Conservation (phyloP, 1,140 invertebrate species). For the Potamilus streckersoni region DNA sequence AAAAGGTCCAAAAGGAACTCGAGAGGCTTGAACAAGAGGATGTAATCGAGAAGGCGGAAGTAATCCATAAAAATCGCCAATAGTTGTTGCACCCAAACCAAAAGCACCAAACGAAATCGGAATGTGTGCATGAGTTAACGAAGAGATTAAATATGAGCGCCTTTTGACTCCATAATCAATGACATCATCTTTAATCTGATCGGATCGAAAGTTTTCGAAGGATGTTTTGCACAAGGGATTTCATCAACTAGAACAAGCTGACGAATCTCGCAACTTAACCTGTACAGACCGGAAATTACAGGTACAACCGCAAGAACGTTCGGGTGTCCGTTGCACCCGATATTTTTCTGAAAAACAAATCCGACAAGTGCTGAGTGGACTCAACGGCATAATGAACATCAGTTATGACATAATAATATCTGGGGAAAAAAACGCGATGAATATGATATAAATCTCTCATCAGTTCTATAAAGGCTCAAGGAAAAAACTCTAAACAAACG, state of each 20-base stretch:
- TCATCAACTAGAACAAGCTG: constrained; percentile 43
- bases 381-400: constrained; percentile 19
- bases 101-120: constrained; percentile 15
- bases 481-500: constrained; percentile 21
- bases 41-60: constrained; percentile 42
- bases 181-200: constrained; percentile 36
- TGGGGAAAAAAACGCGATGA: constrained; percentile 7
- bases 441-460: constrained; percentile 13
- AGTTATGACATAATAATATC: constrained; percentile 25
- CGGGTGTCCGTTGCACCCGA: constrained; percentile 22
- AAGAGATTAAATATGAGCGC: constrained; percentile 22
- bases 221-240: constrained; percentile 36
- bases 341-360: constrained; percentile 28
- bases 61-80: constrained; percentile 46
- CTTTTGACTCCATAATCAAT: constrained; percentile 36
- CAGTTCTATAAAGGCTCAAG: constrained; percentile 7
- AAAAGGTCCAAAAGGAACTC: constrained; percentile 22
- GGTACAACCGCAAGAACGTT: constrained; percentile 25
- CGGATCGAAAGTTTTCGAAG: constrained; percentile 28
- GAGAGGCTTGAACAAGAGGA: constrained; percentile 18
- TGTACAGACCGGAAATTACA: constrained; percentile 11
- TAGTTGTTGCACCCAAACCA: constrained; percentile 43
- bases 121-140: constrained; percentile 26
- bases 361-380: constrained; percentile 3
- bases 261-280: constrained; percentile 16